phyloP scores from a whole-genome alignment of 2,888 invertebrate genomes.

The Chelonus formosanus region DNA sequence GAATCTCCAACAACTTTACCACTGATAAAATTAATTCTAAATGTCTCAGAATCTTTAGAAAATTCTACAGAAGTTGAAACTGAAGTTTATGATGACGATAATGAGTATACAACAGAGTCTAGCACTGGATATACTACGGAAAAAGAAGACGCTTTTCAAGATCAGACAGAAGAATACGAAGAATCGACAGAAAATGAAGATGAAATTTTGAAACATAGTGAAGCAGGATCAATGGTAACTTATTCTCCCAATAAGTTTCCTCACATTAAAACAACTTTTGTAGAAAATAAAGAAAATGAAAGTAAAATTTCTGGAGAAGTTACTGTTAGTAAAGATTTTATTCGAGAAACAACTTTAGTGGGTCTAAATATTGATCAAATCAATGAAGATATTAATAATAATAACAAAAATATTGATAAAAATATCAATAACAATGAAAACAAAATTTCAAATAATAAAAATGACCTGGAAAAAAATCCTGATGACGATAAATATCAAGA shows the following conservation, averaged over 20 bases:
- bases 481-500: too few species aligned
- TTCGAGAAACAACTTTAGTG: constrained; percentile 53
- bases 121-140: constrained; percentile 10
- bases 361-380: constrained; percentile 46
- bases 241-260: constrained; percentile 5
- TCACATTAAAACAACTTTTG: not conserved
- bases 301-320: constrained; percentile 53
- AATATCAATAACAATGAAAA: too few species aligned
- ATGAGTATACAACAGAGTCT: constrained; percentile 17
- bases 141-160: constrained; percentile 30
- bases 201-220: constrained; percentile 55
- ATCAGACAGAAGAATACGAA: constrained; percentile 44
- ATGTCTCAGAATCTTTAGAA: not conserved
- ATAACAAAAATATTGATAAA: not conserved
- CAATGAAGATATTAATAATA: constrained; percentile 8
- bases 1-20: not conserved
- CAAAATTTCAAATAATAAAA: too few species aligned
- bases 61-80: not conserved
- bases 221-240: constrained; percentile 53
- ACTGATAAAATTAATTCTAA: too few species aligned
- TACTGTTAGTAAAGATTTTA: constrained; percentile 52
- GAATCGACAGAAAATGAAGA: constrained; percentile 52
- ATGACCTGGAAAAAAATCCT: too few species aligned
- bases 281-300: constrained; percentile 37
- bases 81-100: constrained; percentile 7